Evolutionary conservation across 2,113 vertebrate species (phyloP).

Genomic region (Myrmecophaga tridactyla): DNA sequence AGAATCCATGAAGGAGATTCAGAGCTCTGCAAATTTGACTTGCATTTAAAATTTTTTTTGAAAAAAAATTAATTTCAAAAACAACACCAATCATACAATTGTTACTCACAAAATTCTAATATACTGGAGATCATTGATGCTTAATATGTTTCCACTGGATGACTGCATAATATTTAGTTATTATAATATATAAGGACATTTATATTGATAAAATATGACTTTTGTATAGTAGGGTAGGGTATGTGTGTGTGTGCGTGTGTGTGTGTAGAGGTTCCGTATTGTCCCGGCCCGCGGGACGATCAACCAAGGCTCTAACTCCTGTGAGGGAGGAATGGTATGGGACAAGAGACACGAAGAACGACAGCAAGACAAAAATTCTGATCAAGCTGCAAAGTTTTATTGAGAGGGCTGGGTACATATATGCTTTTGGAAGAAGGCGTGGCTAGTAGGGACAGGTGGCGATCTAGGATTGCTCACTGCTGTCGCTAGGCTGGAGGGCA

Average conservation of each 20-base stretch:
- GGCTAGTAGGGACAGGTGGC: no score
- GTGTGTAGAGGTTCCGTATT: not conserved
- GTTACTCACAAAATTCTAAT: conserved; percentile 31
- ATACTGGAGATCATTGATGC: no score
- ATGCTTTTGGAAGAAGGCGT: no score
- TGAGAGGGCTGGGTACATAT: no score
- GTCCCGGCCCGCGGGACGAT: no score
- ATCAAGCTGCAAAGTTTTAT: no score
- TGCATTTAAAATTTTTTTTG: not conserved
- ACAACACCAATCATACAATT: not conserved
- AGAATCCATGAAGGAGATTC: not conserved
- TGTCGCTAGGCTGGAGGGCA: no score
- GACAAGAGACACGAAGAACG: no score
- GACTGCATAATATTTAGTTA: conserved; percentile 32
- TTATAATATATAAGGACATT: not conserved
- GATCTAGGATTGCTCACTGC: no score
- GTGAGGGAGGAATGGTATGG: no score
- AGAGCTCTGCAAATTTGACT: conserved; percentile 25
- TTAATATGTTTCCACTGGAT: conserved; percentile 21
- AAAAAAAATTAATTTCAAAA: not conserved
- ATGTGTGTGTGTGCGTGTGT: not conserved
- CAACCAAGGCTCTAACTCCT: no score
- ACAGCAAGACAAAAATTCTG: no score
- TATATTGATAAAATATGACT: conserved; percentile 28
- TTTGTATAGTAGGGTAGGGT: not conserved